Evolutionary conservation across 2,888 invertebrate species (phyloP).

Genomic region (Drosophila prostipennis): DNA sequence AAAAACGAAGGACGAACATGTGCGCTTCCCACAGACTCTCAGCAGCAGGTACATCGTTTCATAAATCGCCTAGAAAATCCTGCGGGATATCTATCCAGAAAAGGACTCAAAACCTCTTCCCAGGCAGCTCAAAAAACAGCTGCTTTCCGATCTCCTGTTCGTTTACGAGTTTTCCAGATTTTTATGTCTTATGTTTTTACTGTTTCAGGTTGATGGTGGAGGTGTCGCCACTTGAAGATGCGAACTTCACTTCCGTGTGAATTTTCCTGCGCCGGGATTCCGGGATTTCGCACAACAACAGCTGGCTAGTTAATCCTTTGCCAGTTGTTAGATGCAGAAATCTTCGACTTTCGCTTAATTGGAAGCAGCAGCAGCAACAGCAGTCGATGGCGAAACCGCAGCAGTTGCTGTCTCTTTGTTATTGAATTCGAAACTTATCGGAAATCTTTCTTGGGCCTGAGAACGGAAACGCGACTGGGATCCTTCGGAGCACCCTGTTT

Average conservation of each 20-base stretch:
- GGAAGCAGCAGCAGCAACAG: constrained; percentile 39
- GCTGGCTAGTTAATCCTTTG: constrained; percentile 69
- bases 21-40: constrained; percentile 44
- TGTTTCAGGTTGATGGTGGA: constrained; percentile 28
- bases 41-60: constrained; percentile 39
- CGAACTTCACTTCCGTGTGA: constrained; percentile 50
- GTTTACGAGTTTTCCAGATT: constrained; percentile 23
- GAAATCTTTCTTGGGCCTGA: constrained; percentile 45
- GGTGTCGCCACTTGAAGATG: constrained; percentile 28
- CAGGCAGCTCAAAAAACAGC: constrained; percentile 42
- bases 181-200: constrained; percentile 24
- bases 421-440: constrained; percentile 52
- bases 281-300: constrained; percentile 46
- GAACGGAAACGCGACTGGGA: constrained; percentile 43
- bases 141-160: constrained; percentile 19
- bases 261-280: constrained; percentile 18
- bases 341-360: constrained; percentile 50
- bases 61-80: constrained; percentile 17
- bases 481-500: constrained; percentile 23
- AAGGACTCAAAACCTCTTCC: constrained; percentile 29
- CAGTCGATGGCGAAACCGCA: constrained; percentile 25
- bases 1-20: constrained; percentile 38
- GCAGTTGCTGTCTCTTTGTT: constrained; percentile 45
- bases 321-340: constrained; percentile 59
- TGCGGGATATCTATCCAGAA: constrained; percentile 10